Evolutionary conservation across 2,888 invertebrate species (phyloP).

Genomic region (Mellilla xanthometata): DNA sequence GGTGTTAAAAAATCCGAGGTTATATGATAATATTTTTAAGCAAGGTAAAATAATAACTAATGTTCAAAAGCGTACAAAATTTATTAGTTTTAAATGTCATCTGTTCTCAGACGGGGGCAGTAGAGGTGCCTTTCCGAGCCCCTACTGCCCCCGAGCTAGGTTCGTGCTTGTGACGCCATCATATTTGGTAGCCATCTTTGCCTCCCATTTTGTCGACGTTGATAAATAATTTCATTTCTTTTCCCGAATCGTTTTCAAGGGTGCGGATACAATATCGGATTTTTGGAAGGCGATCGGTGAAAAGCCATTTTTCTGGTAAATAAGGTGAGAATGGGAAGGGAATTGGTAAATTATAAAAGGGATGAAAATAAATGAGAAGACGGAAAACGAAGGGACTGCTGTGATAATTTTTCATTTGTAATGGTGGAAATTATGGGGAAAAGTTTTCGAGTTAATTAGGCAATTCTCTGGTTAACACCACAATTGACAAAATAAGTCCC

Average conservation of each 20-base stretch:
- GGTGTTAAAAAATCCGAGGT: too few relatives aligned
- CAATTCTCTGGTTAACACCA: not conserved
- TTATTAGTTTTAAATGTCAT: too few relatives aligned
- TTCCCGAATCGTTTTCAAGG: slow-evolving; percentile 41
- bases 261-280: slow-evolving; percentile 25
- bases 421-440: slow-evolving; percentile 1
- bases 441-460: not conserved
- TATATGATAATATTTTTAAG: too few relatives aligned
- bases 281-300: slow-evolving; percentile 23
- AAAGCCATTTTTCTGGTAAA: slow-evolving; percentile 31
- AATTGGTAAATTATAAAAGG: slow-evolving; percentile 25
- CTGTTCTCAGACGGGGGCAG: too few relatives aligned
- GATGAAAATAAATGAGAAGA: slow-evolving; percentile 24
- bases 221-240: slow-evolving; percentile 72
- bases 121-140: too few relatives aligned
- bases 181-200: slow-evolving; percentile 40
- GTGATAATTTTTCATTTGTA: slow-evolving; percentile 4
- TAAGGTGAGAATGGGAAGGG: slow-evolving; percentile 23
- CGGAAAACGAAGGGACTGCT: slow-evolving; percentile 8
- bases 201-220: slow-evolving; percentile 58
- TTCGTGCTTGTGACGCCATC: slow-evolving; percentile 26
- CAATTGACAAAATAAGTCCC: not conserved
- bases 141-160: not conserved
- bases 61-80: too few relatives aligned
- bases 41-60: too few relatives aligned